phyloP scores from a whole-genome alignment of 2,797 vertebrate species.

The Petrocephalus sullivani region DNA sequence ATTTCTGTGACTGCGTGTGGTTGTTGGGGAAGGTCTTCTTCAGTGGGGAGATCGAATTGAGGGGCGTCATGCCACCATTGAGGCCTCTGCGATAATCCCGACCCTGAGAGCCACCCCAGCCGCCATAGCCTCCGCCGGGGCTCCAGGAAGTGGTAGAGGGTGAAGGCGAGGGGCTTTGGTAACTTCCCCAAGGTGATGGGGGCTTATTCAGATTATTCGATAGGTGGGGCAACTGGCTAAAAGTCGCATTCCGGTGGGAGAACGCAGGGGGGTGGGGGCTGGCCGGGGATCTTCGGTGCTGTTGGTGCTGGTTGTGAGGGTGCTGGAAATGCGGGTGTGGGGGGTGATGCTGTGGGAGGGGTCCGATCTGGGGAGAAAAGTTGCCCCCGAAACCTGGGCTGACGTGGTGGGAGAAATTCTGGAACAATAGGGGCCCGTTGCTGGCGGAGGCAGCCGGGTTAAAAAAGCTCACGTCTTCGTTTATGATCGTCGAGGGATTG shows the following conservation, averaged over 20 bases:
- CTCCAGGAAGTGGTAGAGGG: constrained; percentile 94
- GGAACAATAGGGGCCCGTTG: constrained; percentile 95
- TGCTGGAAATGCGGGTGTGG: constrained; percentile 90
- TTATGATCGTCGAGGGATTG: constrained; percentile 91
- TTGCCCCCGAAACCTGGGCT: constrained; percentile 95
- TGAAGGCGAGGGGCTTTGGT: constrained; percentile 94
- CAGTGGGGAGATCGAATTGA: constrained; percentile 96
- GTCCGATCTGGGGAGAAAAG: constrained; percentile 96
- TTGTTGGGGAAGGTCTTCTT: constrained; percentile 99
- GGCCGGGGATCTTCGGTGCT: constrained; percentile 94
- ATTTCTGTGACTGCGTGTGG: constrained; percentile 96
- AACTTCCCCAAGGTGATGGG: constrained; percentile 96
- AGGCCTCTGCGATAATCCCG: constrained; percentile 92
- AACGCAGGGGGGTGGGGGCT: constrained; percentile 84
- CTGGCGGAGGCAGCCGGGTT: constrained; percentile 91
- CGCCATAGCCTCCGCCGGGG: constrained; percentile 87
- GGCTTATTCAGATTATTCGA: constrained; percentile 97
- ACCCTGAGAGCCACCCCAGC: constrained; percentile 94
- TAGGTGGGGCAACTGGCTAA: constrained; percentile 94
- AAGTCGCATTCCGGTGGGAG: constrained; percentile 81
- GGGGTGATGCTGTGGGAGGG: constrained; percentile 92
- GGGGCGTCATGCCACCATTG: constrained; percentile 89
- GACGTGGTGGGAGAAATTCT: constrained; percentile 98
- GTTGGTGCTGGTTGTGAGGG: constrained; percentile 95
- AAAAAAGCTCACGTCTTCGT: constrained; percentile 97